Base-by-base conservation (phyloP, 2,113 vertebrate species). In the Arenaria interpres region DNA sequence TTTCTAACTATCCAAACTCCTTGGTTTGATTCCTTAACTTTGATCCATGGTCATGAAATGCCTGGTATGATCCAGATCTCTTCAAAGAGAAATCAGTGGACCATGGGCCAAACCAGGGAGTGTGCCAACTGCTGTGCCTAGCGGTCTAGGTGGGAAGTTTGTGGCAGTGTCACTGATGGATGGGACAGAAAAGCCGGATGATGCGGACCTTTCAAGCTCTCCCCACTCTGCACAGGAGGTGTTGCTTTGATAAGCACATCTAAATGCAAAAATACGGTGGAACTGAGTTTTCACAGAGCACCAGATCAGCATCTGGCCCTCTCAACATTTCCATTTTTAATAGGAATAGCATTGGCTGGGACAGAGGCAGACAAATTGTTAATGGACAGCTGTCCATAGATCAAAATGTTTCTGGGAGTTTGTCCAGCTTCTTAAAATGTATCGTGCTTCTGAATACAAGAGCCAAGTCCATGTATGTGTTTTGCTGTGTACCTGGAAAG, bases 371-470 rank as follows among this genome's bases (percentile, higher is more conserved):
- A 45, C 50, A 74, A 81, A 45, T 14, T 72, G 76, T 82, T 85
- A 76, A 56, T 24, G 7, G 5, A 59, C 46, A 37, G 9, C 69
- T 50, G 15, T 22, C 43, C 32, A 18, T 10, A 46, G 88, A 46
- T 72, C 89, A 90, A 95, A 93, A 96, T 24, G 89, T 91, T 85
- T 90, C 71, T 79, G 53, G 68, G 80, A 96, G 46, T 66, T 63
- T 64, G 22, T 76, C 68, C 64, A 74, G 95, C 48, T 95, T 93
- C 89, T 88, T 59, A 53, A 79, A 76, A 84, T 1, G 4, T 8
- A 4, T 66, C 85, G 72, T 93, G 93, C 90, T 96, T 90, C 87
- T 90, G 79, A 60, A 83, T 81, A 76, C 53, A 12, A 28, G 33
- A 73, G 76, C 67, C 54, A 73, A 90, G 90, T 85, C 89, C 77